A percentile compares a stretch with the other conserved stretches of the same genome.
phyloP scores from a whole-genome alignment of 2,797 vertebrate genomes.

The Phoebastria nigripes region DNA sequence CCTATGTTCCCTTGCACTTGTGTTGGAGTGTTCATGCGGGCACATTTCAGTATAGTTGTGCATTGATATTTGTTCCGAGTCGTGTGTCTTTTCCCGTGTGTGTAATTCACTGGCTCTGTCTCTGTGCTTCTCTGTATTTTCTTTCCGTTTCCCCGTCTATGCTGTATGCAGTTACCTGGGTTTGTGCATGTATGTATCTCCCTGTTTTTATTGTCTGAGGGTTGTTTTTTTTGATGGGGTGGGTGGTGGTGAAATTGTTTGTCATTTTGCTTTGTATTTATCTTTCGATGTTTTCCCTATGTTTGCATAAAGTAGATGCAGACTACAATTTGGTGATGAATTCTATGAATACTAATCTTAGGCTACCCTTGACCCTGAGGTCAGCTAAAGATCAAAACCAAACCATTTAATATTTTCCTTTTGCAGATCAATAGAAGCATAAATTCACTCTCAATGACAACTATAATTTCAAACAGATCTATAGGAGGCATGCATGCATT shows the following conservation, averaged over 20 bases:
- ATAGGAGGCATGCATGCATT: slow-evolving; percentile 88
- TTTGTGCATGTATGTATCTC: slow-evolving; percentile 15
- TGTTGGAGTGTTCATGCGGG: not conserved
- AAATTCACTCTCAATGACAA: slow-evolving; percentile 99
- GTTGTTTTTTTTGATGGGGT: not conserved
- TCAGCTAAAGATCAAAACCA: slow-evolving; percentile 95
- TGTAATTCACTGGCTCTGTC: slow-evolving; percentile 29
- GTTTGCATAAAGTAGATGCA: slow-evolving; percentile 89
- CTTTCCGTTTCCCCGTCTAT: not conserved
- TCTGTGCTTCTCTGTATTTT: slow-evolving; percentile 7
- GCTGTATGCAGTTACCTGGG: slow-evolving; percentile 44
- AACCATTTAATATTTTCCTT: slow-evolving; percentile 99
- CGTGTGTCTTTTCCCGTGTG: slow-evolving; percentile 25
- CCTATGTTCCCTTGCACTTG: not conserved
- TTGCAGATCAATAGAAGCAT: slow-evolving; percentile 96
- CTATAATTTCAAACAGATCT: slow-evolving; percentile 99
- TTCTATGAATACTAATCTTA: slow-evolving; percentile 98
- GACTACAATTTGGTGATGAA: slow-evolving; percentile 84
- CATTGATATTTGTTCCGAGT: slow-evolving; percentile 8
- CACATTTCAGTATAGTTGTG: not conserved
- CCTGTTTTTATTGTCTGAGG: not conserved
- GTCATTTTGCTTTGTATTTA: slow-evolving; percentile 70
- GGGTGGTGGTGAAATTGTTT: slow-evolving; percentile 53
- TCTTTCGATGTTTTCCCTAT: slow-evolving; percentile 68
- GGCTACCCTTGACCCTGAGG: slow-evolving; percentile 97